phyloP scores from a whole-genome alignment of 2,113 vertebrate species.

The Microcebus ravelobensis region DNA sequence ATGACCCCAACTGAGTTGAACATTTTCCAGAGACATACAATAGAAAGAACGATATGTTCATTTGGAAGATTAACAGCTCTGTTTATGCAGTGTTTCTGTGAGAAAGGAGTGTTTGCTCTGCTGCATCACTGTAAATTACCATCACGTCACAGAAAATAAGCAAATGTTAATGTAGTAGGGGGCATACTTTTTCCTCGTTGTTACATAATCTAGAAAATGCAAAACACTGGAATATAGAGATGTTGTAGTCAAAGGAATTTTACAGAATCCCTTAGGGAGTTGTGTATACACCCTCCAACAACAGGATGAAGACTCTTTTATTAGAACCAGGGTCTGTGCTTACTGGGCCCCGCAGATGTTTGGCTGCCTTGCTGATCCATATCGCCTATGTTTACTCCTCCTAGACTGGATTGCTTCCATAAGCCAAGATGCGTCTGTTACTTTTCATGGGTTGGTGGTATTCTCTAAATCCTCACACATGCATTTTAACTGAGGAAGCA shows the following conservation, averaged over 20 bases:
- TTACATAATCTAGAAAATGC: constrained; percentile 74
- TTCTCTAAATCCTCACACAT: constrained; percentile 13
- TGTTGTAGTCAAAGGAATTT: constrained; percentile 59
- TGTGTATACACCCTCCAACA: constrained; percentile 34
- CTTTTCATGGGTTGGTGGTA: constrained; percentile 54
- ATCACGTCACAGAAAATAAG: constrained; percentile 52
- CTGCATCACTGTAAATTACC: background rate
- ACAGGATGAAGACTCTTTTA: constrained; percentile 66
- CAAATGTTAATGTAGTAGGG: constrained; percentile 31
- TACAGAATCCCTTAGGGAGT: background rate
- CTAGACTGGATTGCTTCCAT: constrained; percentile 45
- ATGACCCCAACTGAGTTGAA: constrained; percentile 50
- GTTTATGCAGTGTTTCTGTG: constrained; percentile 54
- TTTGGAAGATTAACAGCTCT: constrained; percentile 50
- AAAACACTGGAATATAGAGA: constrained; percentile 34
- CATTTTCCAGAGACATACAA: constrained; percentile 58
- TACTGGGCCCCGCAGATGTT: constrained; percentile 24
- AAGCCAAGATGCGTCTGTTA: constrained; percentile 39
- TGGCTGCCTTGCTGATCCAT: constrained; percentile 55
- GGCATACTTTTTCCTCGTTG: background rate
- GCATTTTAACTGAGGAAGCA: constrained; percentile 22
- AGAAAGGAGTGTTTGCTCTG: constrained; percentile 67
- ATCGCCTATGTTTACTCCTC: constrained; percentile 4
- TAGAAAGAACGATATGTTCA: constrained; percentile 47
- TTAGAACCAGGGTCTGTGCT: constrained; percentile 64